Evolutionary conservation across 2,113 vertebrate genomes (phyloP), one percentile per base, ranked within the genome.

Genomic region (Odontesthes bonariensis): DNA sequence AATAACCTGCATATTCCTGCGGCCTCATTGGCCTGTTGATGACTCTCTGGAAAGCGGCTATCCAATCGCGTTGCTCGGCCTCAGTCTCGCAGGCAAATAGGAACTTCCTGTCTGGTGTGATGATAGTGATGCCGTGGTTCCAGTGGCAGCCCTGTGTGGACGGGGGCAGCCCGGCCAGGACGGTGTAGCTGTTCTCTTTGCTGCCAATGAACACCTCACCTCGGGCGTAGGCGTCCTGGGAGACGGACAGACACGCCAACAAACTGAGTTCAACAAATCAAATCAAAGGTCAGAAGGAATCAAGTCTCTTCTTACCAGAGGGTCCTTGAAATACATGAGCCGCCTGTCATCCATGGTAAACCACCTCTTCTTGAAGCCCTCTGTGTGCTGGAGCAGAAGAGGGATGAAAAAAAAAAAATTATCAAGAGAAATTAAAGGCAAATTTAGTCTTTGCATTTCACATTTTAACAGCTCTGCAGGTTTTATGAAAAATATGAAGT

Each of bases 151-250:
- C 97, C 91, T 98, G 97, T 0, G 94, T 97, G 80, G 96, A 89
- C 0, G 95, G 90, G 0, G 98, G 98, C 75, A 99, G 92, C 13
- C 97, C 96, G 0, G 96, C 79, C 77, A 97, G 88, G 42, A 98
- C 97, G 0, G 94, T 96, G 93, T 99, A 99, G 89, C 95, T 96
- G 73, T 97, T 97, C 67, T 99, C 98, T 77, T 96, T 97, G 81
- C 97, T 98, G 81, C 98, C 98, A 0, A 99, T 99, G 87, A 99
- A 99, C 58, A 99, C 98, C 68, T 99, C 98, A 1, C 98, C 98
- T 0, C 97, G 91, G 33, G 98, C 97, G 1, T 96, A 99, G 47
- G 98, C 97, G 1, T 99, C 97, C 98, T 99, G 87, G 3, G 65
- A 53, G 20, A 40, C 35, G 44, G 22, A 47, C 10, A 56, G 40